Base-by-base conservation (phyloP, 2,113 vertebrate genomes). In the Cyanoderma ruficeps region DNA sequence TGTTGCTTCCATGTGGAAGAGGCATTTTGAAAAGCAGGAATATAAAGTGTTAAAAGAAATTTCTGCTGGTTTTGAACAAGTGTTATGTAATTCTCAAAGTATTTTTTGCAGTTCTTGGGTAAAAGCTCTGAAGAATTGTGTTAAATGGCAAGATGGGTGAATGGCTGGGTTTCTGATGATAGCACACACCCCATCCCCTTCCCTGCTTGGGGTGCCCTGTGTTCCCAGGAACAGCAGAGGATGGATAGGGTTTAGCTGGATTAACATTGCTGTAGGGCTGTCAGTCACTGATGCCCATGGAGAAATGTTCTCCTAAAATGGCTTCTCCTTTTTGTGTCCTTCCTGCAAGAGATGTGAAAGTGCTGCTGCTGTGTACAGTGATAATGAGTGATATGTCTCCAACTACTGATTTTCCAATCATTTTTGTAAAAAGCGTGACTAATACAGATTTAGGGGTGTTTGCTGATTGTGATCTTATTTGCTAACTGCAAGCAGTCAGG, bases 281-380 rank as follows among this genome's bases (percentile, higher is more conserved):
- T 87, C 49, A 35, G 55, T 88, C 52, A 15, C 44, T 42, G 74
- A 12, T 85, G 85, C 31, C 31, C 25, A 18, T 35, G 55, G 76
- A 83, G 31, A 42, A 83, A 18, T 18, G 27, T 86, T 88, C 88
- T 91, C 44, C 74, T 86, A 42, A 95, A 92, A 94, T 88, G 92
- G 63, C 82, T 93, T 88, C 85, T 93, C 61, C 49, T 83, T 78
- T 87, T 64, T n/a, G 59, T 49, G 57, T n/a, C 85, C 67, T 79
- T 88, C 53, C 31, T 57, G 25, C 25, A 39, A 50, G 79, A 76
- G 79, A 67, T 23, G 21, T 61, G 59, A 21, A 67, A 69, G 49
- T n/a, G 83, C 46, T 81, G 70, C 42, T 30, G 44, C 57, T 18
- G 52, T 53, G 57, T 37, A 3, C 27, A 20, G 53, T 11, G 80